Evolutionary conservation across 2,113 vertebrate genomes (phyloP).

Genomic region (Ophiodon elongatus): DNA sequence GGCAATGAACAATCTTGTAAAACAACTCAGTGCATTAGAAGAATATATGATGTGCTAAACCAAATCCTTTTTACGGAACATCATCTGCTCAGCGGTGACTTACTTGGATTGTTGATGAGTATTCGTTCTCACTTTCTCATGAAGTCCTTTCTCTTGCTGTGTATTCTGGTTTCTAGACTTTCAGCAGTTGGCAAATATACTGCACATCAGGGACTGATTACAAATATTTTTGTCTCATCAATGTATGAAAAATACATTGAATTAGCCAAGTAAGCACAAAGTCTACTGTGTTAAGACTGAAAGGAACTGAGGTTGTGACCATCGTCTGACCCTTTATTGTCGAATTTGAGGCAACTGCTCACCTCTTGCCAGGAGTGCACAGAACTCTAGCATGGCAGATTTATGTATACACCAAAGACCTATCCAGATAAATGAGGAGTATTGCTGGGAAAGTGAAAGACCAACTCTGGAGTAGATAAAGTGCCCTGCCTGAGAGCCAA

Average conservation of each 20-base stretch:
- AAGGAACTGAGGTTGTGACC: slow-evolving; percentile 36
- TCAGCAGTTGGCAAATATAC: slow-evolving; percentile 46
- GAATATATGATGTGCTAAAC: slow-evolving; percentile 49
- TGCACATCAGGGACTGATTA: slow-evolving; percentile 58
- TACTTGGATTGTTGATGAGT: slow-evolving; percentile 26
- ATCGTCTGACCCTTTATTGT: slow-evolving; percentile 49
- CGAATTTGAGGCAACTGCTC: slow-evolving; percentile 28
- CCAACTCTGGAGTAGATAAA: slow-evolving; percentile 57
- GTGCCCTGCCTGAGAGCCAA: slow-evolving; percentile 52
- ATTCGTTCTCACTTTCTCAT: slow-evolving; percentile 42
- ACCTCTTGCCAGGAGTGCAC: slow-evolving; percentile 29
- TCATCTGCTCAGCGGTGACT: slow-evolving; percentile 37
- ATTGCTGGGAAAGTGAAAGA: slow-evolving; percentile 57
- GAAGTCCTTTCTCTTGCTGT: slow-evolving; percentile 27
- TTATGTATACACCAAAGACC: slow-evolving; percentile 57
- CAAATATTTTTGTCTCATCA: slow-evolving; percentile 44
- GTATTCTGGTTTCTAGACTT: slow-evolving; percentile 45
- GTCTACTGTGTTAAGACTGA: slow-evolving; percentile 11
- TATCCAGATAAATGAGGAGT: slow-evolving; percentile 60
- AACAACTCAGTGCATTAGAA: slow-evolving; percentile 25
- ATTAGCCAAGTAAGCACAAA: slow-evolving; percentile 36
- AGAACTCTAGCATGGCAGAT: slow-evolving; percentile 43
- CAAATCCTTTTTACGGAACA: slow-evolving; percentile 41
- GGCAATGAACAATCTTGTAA: slow-evolving; percentile 43
- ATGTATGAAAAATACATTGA: slow-evolving; percentile 39